Evolutionary conservation across 2,888 invertebrate genomes (phyloP), one percentile per base, ranked within the genome.

Genomic region (Drepana falcataria): DNA sequence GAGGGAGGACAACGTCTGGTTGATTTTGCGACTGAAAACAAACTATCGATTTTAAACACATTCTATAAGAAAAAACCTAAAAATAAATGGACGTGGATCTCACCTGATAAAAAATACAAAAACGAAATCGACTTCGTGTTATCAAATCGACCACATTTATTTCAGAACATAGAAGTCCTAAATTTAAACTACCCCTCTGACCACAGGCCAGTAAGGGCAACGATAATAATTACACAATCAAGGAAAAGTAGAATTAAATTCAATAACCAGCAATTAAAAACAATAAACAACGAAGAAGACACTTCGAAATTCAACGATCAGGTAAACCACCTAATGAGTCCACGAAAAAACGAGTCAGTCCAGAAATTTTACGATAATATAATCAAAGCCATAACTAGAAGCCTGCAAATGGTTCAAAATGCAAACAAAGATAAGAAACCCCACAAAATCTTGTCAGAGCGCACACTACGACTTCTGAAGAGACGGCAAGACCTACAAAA

Each of bases 51-150:
- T 3, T 7, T 65, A 47, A 68, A 66, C 52, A 64, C 63, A 4
- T 63, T 55, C 41, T 63, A 55, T 34, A 57, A 61, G 37, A 67
- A 61, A 54, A 61, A 57, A 56, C 3, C 48, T 44, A 59, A 35
- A 34, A 56, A 48, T 2, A 65, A 55, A 54, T 67, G 66, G 66
- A 69, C 69, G 1, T 65, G 65, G 67, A 37, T 40, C 35, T 59
- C 61, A 7, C 63, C 63, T 1, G 51, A 62, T 33, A 49, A 53
- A 48, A 47, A 53, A 21, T 7, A 55, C n/a, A 59, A 59, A 55
- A 66, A 68, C 35, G 59, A 66, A 59, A 63, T 64, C 21, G 66
- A 66, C 40, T 63, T 57, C 48, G 58, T 63, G 3, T 49, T 66
- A 33, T 59, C 65, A 54, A 64, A 64, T 37, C 41, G 35, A 33